Conservation (phyloP, 2,113 vertebrate genomes). For the Tragelaphus buxtoni region DNA sequence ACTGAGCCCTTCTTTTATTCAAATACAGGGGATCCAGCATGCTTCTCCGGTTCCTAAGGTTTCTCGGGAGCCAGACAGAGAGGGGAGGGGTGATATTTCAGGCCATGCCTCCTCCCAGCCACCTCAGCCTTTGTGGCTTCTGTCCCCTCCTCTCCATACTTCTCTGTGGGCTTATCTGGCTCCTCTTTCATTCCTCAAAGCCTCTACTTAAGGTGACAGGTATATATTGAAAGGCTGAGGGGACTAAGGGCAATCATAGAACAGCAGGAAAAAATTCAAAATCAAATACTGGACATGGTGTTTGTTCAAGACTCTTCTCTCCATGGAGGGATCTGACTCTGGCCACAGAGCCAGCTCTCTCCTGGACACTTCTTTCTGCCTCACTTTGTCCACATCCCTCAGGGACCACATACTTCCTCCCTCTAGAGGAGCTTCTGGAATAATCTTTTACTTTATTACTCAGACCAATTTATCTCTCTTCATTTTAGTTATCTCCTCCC, state of each 20-base stretch:
- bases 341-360: not conserved
- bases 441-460: not conserved
- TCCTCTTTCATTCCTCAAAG: not conserved
- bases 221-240: not conserved
- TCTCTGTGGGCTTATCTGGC: not conserved
- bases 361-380: not conserved
- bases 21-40: not conserved
- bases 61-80: not conserved
- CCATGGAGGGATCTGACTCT: not conserved
- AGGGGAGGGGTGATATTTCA: not conserved
- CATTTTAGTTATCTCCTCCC: not conserved
- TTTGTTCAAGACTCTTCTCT: not conserved
- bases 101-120: not conserved
- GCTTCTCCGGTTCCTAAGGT: not conserved
- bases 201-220: not conserved
- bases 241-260: not conserved
- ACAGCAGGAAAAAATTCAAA: not conserved
- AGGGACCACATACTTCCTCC: not conserved
- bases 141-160: not conserved
- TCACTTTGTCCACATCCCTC: not conserved
- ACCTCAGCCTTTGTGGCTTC: not conserved
- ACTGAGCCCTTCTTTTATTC: not conserved
- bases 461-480: not conserved
- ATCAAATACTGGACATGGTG: not conserved
- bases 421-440: not conserved